Percentiles rank a stretch among this genome's conserved stretches.
phyloP scores from a whole-genome alignment of 2,888 invertebrate species.

The Leptopilina syphax region DNA sequence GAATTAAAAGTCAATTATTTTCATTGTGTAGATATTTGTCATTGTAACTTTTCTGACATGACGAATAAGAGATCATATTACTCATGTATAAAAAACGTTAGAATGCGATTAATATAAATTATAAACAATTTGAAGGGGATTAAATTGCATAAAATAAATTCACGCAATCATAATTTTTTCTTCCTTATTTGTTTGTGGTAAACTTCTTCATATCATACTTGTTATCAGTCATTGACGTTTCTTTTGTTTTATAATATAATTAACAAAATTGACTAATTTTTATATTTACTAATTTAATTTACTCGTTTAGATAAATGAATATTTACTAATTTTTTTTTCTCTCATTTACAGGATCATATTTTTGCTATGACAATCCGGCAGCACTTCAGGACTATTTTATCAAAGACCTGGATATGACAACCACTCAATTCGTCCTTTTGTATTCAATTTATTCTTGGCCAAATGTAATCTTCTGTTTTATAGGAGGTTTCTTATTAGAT shows the following conservation, averaged over 20 bases:
- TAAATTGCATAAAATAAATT: neutral
- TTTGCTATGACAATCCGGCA: conserved; percentile 98
- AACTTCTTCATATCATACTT: neutral
- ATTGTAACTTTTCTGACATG: neutral
- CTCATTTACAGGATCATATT: conserved; percentile 90
- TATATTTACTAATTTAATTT: neutral
- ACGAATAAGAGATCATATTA: neutral
- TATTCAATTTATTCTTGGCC: conserved; percentile 99
- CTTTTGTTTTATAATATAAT: conserved; percentile 2
- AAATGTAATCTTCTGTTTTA: conserved; percentile 95
- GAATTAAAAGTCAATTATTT: neutral
- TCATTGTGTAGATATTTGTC: neutral
- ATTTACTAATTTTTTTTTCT: conserved; percentile 6
- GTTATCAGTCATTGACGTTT: neutral
- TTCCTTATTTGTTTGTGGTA: neutral
- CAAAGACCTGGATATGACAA: conserved; percentile 87
- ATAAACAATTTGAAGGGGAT: neutral
- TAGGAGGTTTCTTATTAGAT: conserved; percentile 97
- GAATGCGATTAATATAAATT: neutral
- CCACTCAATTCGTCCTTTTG: conserved; percentile 90
- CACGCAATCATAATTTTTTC: neutral
- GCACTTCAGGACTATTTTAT: conserved; percentile 93
- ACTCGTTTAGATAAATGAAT: too few relatives aligned
- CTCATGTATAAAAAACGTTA: neutral
- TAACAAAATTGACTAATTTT: neutral